Percentiles rank a stretch among this genome's conserved stretches.
These are phyloP conservation scores for Oryzias sinensis DNA, from an alignment of 2,797 vertebrate species.

Conservation along the genomic window DNA sequence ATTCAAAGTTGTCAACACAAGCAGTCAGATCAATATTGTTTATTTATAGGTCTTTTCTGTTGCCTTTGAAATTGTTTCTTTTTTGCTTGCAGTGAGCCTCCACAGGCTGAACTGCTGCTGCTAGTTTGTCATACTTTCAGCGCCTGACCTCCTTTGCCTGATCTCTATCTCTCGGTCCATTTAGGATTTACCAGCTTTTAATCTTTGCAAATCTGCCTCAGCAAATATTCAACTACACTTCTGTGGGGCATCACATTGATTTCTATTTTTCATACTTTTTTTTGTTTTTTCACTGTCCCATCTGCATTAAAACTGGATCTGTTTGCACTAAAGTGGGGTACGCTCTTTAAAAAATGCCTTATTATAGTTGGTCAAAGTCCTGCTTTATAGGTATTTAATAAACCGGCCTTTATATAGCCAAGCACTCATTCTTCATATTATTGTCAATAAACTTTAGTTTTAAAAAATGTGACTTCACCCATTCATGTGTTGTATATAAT, in stretches of 20 bases:
- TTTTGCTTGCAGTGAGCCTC: constrained; percentile 14
- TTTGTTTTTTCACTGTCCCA: background rate
- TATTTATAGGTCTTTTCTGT: too few species aligned
- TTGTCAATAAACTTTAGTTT: too few species aligned
- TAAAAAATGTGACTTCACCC: too few species aligned
- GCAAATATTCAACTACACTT: constrained; percentile 38
- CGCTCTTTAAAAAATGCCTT: constrained; percentile 27
- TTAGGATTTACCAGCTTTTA: constrained; percentile 62
- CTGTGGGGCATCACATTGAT: constrained; percentile 23
- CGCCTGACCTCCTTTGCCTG: constrained; percentile 45
- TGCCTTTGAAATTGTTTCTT: too few species aligned
- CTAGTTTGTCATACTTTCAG: constrained; percentile 46
- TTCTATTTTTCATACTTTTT: constrained; percentile 14
- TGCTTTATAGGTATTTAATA: constrained; percentile 21
- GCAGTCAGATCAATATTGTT: too few species aligned
- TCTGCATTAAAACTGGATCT: background rate
- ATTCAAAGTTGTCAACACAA: too few species aligned
- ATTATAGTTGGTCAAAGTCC: constrained; percentile 20
- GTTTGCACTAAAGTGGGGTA: constrained; percentile 27
- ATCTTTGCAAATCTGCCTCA: constrained; percentile 49
- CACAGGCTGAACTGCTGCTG: constrained; percentile 29
- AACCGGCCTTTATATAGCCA: too few species aligned
- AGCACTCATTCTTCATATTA: too few species aligned
- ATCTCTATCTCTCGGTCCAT: constrained; percentile 48
- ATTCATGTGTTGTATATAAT: too few species aligned